Conservation (phyloP, 2,113 vertebrate species). For the Pseudorhombus dupliciocellatus region DNA sequence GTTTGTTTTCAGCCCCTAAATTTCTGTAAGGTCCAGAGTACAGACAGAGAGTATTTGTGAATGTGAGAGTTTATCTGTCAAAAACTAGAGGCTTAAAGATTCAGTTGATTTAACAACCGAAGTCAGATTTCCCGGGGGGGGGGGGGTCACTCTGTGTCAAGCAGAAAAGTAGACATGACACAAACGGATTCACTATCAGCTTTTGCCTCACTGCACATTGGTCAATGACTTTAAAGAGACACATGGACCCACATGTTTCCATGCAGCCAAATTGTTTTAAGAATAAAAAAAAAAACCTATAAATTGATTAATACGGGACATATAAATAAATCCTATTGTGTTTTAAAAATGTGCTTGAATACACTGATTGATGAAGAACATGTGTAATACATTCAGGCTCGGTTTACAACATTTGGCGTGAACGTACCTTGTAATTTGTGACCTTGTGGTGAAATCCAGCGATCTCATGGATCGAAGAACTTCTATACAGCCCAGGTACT, state of each 20-base stretch:
- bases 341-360: neutral
- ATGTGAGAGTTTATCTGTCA: too few species aligned
- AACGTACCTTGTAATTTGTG: conserved; percentile 84
- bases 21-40: too few species aligned
- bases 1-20: too few species aligned
- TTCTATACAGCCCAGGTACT: conserved; percentile 86
- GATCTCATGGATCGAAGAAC: conserved; percentile 86
- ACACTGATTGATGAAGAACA: too few species aligned
- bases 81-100: too few species aligned
- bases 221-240: conserved; percentile 49
- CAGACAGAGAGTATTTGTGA: too few species aligned
- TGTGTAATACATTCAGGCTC: too few species aligned
- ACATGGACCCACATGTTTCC: conserved; percentile 10
- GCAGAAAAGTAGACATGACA: conserved; percentile 78
- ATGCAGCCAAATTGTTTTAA: conserved; percentile 20
- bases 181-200: conserved; percentile 56
- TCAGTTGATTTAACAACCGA: conserved; percentile 15
- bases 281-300: conserved; percentile 1
- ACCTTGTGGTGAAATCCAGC: conserved; percentile 85
- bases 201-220: conserved; percentile 52
- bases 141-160: conserved; percentile 57
- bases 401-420: neutral
- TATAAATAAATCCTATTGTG: neutral
- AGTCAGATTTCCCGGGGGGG: neutral
- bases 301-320: neutral